Evolutionary conservation across 2,888 invertebrate genomes (phyloP), one percentile per base, ranked within the genome.

Genomic region (Tuberolachnus salignus): DNA sequence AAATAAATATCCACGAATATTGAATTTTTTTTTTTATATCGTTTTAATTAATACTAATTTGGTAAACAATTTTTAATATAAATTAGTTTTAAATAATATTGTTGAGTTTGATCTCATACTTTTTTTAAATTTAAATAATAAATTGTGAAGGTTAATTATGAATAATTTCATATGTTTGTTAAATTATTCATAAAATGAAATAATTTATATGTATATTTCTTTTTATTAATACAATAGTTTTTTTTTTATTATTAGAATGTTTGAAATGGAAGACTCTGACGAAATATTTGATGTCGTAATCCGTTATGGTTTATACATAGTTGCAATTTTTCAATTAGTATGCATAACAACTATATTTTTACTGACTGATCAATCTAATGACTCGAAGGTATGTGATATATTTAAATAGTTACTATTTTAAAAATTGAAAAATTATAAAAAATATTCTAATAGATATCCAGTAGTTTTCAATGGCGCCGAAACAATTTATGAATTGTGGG

Each of bases 291-390:
- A 75, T 57, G 21, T 57, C 19, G 57, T 75, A 6, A 75, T 75
- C 1, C 66, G 75, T 16, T 75, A 75, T 66, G 75, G 75, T 46
- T 75, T 75, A 57, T 75, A 75, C 16, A 34, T 75, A 11, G 75
- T 75, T 19, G 75, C 75, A 16, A 19, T 75, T 57, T 75, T 66
- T 66, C 75, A 75, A 26, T 46, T 75, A 26, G 66, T 75, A 9
- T 75, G 75, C 26, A 75, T 75, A 46, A 75, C 75, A 26, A 75
- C 75, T 16, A 66, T 75, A 16, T 75, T 75, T 66, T 26, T 75
- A 46, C 19, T 75, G 46, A 75, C 75, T 34, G 75, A 75, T 26
- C 75, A 75, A 57, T 57, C 75, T 3, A 75, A 57, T 46, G 75
- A 75, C 13, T 26, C 23, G 19, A 75, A 75, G 46, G 75, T 75